Conservation (phyloP, 2,113 vertebrate genomes). For the Xyrauchen texanus region DNA sequence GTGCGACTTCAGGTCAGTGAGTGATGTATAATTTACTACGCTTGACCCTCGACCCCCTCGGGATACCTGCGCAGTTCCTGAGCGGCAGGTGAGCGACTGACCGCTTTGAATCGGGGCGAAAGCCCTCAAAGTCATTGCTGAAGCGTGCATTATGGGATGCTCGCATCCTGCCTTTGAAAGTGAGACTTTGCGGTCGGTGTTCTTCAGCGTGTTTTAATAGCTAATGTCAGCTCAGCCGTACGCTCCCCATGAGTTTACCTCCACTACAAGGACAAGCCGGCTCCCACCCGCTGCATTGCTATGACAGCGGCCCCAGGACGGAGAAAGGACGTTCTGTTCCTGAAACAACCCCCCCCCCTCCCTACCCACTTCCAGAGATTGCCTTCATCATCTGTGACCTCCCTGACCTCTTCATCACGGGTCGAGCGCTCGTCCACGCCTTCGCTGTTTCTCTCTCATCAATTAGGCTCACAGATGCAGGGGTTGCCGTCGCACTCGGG, state of each 20-base stretch:
- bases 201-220: conserved; percentile 3
- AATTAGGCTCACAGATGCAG: not conserved
- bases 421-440: not conserved
- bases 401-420: not conserved
- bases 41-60: conserved; percentile 12
- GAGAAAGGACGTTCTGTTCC: not conserved
- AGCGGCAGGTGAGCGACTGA: not conserved
- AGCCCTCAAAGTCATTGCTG: not conserved
- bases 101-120: not conserved
- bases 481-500: too few species aligned
- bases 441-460: not conserved
- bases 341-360: not conserved
- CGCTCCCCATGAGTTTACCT: not conserved
- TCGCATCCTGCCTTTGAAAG: not conserved
- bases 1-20: not conserved
- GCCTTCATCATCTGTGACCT: conserved; percentile 20
- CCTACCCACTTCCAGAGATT: not conserved
- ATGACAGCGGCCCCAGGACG: conserved; percentile 23
- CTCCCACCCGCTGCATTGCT: conserved; percentile 10
- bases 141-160: not conserved
- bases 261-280: not conserved
- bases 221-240: not conserved
- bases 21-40: conserved; percentile 42
- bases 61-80: not conserved
- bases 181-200: not conserved